A percentile compares a stretch with the other conserved stretches of the same genome.
Evolutionary conservation across 2,888 invertebrate genomes (phyloP).

Genomic region (Caenorhabditis macrosperma): DNA sequence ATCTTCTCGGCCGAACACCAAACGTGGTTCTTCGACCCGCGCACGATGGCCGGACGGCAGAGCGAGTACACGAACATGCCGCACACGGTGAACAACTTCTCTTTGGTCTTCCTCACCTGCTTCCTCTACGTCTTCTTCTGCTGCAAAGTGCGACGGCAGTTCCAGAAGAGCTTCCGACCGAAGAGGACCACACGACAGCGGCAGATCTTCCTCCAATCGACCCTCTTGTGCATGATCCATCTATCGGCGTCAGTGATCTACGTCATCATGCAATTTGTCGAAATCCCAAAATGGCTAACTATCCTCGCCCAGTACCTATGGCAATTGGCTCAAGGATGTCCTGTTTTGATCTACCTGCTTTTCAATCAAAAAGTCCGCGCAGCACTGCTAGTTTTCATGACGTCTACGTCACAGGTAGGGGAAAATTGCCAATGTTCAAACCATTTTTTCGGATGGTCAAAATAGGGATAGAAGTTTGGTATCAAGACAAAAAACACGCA

Average conservation of each 20-base stretch:
- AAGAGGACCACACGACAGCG: constrained; percentile 49
- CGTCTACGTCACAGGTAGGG: constrained; percentile 35
- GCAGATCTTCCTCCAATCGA: constrained; percentile 56
- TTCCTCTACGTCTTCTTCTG: constrained; percentile 57
- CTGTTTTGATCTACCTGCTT: constrained; percentile 45
- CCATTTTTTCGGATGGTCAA: constrained; percentile 6
- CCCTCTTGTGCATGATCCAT: constrained; percentile 48
- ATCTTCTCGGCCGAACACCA: constrained; percentile 46
- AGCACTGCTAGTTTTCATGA: constrained; percentile 41
- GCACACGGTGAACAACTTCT: constrained; percentile 59
- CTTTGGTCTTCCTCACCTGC: constrained; percentile 49
- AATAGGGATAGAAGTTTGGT: too few species aligned
- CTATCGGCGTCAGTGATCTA: constrained; percentile 47
- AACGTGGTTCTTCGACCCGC: constrained; percentile 57
- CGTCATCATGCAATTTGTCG: constrained; percentile 54
- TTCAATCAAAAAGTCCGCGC: constrained; percentile 54
- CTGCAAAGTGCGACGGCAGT: constrained; percentile 47
- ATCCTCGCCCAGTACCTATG: constrained; percentile 44
- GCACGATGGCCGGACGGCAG: constrained; percentile 19
- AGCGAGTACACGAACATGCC: constrained; percentile 54
- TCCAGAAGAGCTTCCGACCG: constrained; percentile 46
- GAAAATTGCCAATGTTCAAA: background rate
- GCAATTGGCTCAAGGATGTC: constrained; percentile 57
- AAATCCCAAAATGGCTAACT: constrained; percentile 37
- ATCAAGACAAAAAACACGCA: too few species aligned